A percentile compares a stretch with the other conserved stretches of the same genome.
Conservation (phyloP, 2,797 vertebrate species). For the Enteromius thamalakanensis region DNA sequence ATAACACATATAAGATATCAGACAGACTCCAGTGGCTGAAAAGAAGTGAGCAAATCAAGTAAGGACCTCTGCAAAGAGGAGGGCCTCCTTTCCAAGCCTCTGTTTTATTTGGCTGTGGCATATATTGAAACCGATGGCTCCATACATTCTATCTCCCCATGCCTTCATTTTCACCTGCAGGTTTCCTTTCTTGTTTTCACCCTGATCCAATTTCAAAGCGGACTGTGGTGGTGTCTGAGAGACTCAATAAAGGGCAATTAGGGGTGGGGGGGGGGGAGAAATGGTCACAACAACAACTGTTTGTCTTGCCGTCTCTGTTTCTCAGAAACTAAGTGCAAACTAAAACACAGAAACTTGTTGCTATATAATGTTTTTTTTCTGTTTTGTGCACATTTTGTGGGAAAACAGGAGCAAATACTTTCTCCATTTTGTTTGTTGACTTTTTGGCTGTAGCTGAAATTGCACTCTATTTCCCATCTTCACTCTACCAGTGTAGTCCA, state of each 20-base stretch:
- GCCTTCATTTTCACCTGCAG: slow-evolving; percentile 49
- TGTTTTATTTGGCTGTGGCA: slow-evolving; percentile 45
- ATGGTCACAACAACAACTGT: slow-evolving; percentile 10
- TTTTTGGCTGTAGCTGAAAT: neutral
- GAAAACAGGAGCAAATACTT: neutral
- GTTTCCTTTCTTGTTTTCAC: slow-evolving; percentile 42
- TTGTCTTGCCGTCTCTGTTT: neutral
- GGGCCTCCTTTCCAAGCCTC: slow-evolving; percentile 17
- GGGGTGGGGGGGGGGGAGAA: neutral
- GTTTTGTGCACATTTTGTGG: neutral
- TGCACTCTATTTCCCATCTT: neutral
- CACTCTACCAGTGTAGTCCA: neutral
- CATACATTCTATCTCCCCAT: slow-evolving; percentile 4
- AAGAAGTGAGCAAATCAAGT: slow-evolving; percentile 9
- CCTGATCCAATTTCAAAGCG: slow-evolving; percentile 11
- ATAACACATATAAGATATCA: slow-evolving; percentile 24
- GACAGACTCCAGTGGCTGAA: slow-evolving; percentile 29
- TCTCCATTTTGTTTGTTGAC: neutral
- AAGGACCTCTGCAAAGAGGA: slow-evolving; percentile 35
- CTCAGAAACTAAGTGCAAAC: neutral
- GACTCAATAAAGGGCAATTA: slow-evolving; percentile 21
- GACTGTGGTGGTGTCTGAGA: slow-evolving; percentile 17
- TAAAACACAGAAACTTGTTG: neutral
- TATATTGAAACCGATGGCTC: slow-evolving; percentile 13
- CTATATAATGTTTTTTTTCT: neutral